Base-by-base conservation (phyloP, 1,140 invertebrate species). In the Paracyclopina nana region DNA sequence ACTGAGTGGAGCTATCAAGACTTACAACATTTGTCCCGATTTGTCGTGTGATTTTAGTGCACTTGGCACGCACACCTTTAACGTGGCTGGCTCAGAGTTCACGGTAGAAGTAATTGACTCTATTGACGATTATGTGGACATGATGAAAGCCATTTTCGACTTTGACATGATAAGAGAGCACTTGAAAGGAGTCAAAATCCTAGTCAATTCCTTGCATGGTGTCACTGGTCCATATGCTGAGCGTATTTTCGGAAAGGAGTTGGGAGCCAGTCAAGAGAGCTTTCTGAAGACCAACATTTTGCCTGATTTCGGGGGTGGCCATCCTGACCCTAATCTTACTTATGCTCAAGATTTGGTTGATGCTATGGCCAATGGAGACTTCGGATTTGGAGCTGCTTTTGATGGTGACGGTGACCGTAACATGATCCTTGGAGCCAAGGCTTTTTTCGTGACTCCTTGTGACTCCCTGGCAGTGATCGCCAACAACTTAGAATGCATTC, bases 61-160 rank as follows among this genome's bases (percentile, higher is more conserved):
- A 25, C 27, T 29, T 28, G 12, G 52, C 25, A 34, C 46, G 11
- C 54, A 60, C 56, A 59, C 38, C 5, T 66, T 70, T 27, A 59
- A 79, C 70, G 70, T 82, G 22, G 77, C 79, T 56, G 82, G 76
- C 27, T 68, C 68, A 45, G 60, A 72, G 14, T 94, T 95, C 63
- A 73, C 70, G 6, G 79, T 99, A 6, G 79, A 95, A 60, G 72
- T 99, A 0, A 78, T 98, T 53, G 90, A 98, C 66, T 77, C 83
- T 1, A 85, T 95, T 2, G 69, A 73, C 12, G 84, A 94, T 63
- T 98, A 99, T 64, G 71, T 91, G 0, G 66, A 70, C 1, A 74
- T 88, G 40, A 95, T 99, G 91, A 88, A 95, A 64, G 76, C 81
- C 57, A 95, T 99, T 56, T 99, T 99, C 69, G 90, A 99, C 68